Conservation (phyloP, 2,888 invertebrate genomes). For the Andricus curvator region DNA sequence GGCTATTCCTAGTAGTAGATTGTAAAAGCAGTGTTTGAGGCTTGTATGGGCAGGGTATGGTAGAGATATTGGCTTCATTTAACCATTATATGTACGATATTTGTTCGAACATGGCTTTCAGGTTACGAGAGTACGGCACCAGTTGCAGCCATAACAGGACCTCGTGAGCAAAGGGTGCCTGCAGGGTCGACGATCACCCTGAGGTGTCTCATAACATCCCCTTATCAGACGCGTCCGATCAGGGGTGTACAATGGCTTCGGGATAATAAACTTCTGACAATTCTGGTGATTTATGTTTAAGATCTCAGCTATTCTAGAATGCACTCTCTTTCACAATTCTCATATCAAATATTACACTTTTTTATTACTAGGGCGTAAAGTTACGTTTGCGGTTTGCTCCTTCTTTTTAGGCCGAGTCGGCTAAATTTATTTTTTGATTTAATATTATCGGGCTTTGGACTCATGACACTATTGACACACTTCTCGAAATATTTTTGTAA, state of each 20-base stretch:
- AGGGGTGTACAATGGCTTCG: constrained; percentile 81
- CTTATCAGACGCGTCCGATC: constrained; percentile 75
- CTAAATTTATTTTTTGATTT: neutral
- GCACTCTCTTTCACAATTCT: neutral
- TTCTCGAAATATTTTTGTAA: too few relatives aligned
- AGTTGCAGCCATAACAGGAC: constrained; percentile 80
- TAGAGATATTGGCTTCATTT: neutral
- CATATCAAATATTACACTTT: neutral
- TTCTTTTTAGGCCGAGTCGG: neutral
- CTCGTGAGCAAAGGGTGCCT: constrained; percentile 80
- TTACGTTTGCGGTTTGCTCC: neutral
- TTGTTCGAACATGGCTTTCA: constrained; percentile 66
- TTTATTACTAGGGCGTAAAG: neutral
- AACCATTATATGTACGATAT: constrained; percentile 52
- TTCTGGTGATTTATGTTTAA: constrained; percentile 77
- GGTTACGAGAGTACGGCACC: constrained; percentile 77
- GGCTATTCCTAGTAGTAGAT: neutral
- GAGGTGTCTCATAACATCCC: constrained; percentile 80
- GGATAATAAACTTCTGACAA: constrained; percentile 80
- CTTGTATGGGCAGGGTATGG: neutral
- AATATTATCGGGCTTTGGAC: neutral
- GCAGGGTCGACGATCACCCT: constrained; percentile 81
- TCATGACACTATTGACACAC: too few relatives aligned
- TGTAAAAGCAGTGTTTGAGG: neutral
- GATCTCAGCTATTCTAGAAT: constrained; percentile 45